Conservation (phyloP, 2,113 vertebrate genomes). For the Sigmodon hispidus region DNA sequence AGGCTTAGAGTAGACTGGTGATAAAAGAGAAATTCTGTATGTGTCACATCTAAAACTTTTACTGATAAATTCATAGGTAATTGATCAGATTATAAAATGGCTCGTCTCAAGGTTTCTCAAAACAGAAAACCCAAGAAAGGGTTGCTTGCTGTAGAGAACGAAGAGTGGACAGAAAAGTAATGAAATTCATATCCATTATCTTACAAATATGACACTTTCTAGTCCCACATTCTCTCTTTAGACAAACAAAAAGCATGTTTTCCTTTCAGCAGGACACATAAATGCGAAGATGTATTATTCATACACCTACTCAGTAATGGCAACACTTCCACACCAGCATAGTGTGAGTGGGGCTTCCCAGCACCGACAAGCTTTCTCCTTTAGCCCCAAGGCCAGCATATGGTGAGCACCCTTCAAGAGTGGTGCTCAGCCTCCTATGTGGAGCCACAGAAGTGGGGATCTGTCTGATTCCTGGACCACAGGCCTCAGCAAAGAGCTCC, state of each 20-base stretch:
- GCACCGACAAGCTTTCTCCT: neutral
- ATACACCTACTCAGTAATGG: no score
- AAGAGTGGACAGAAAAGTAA: neutral
- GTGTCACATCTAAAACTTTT: neutral
- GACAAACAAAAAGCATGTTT: neutral
- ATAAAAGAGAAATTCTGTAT: constrained; percentile 9
- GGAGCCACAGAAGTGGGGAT: neutral
- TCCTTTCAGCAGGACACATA: neutral
- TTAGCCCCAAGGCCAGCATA: neutral
- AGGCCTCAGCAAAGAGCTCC: neutral
- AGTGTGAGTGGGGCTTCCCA: neutral
- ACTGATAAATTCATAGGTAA: neutral
- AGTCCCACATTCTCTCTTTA: neutral
- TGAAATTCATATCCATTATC: neutral
- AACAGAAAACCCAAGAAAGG: neutral
- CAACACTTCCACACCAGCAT: neutral
- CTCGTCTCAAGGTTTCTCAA: neutral
- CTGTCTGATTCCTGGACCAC: neutral
- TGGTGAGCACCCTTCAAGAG: neutral
- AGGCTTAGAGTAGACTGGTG: neutral
- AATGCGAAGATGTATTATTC: neutral
- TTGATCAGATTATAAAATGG: neutral
- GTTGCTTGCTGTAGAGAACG: neutral
- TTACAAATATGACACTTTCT: neutral
- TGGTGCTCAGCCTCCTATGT: neutral